Evolutionary conservation across 2,797 vertebrate species (phyloP), one percentile per base, ranked within the genome.

Genomic region (Gymnoscopelus braueri): DNA sequence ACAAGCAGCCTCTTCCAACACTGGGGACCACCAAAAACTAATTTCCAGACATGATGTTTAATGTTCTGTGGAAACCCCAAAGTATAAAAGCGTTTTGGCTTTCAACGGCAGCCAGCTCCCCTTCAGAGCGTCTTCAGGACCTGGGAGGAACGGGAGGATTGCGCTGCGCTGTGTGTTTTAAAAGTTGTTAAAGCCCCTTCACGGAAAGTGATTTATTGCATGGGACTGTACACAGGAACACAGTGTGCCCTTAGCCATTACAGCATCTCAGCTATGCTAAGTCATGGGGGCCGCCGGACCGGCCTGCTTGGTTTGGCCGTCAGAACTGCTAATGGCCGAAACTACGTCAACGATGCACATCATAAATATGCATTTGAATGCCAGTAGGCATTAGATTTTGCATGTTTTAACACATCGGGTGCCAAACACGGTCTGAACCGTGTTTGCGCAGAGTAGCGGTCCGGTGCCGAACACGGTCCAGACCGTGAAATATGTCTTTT

Each of bases 1-100:
- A 87, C 80, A 77, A 78, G 54, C 71, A 65, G 73, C 73, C 89
- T 76, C 81, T 63, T 80, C 19, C 75, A 78, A 60, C 77, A 73
- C 73, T 74, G 67, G 79, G 74, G 85, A 89, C 73, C 72, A 53
- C 80, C 78, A 84, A 79, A 89, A 91, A 91, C 80, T 72, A 82
- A 88, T 90, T 92, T 91, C 86, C 90, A 93, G 90, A 91, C 86
- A 78, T 90, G 79, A 84, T 81, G 82, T 91, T 91, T 82, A 90
- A 91, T 84, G 89, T 87, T 84, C 71, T 83, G 78, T 74, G 83
- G 79, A 87, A 83, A 84, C 74, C 39, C 39, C 80, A 74, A 67
- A 84, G 65, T 75, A 84, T 71, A 69, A 87, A 60, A 81, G 70
- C 60, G 23, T 72, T 19, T 88, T 80, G 12, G 53, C 84, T 91